Evolutionary conservation across 2,888 invertebrate genomes (phyloP), one percentile per base, ranked within the genome.

Genomic region (Lochmaea capreae): DNA sequence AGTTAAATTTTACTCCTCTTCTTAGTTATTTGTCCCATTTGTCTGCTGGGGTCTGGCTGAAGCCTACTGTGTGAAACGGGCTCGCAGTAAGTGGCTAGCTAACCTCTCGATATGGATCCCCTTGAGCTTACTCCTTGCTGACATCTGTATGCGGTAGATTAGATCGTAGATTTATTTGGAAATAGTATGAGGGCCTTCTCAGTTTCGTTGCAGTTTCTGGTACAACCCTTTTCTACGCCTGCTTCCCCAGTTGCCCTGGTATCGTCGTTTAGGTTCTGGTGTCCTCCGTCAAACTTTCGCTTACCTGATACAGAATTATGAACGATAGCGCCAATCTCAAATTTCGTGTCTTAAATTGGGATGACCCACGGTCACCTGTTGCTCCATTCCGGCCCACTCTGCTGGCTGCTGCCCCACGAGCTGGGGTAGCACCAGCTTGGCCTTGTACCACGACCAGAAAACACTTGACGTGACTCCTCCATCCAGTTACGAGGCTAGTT

Each of bases 371-470:
- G 90, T 90, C 91, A 92, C 90, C 93, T 90, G 90, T 91, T 90
- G 92, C 90, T 91, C 92, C 91, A 91, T 91, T 90, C 91, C 90
- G 92, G 89, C 88, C 90, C 91, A 90, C 92, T 91, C 91, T 92
- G 93, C 90, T 91, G 92, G 89, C 90, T 90, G 88, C 88, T 88
- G 91, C 90, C 90, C 91, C 89, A 91, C 93, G 90, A 91, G 92
- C 93, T 92, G 93, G 93, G 89, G 92, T 92, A 90, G 93, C 93
- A 92, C 92, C 93, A 90, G 90, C 91, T 90, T 92, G 91, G 91
- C 93, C 92, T 93, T 93, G 92, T 90, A 92, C 92, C 91, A 90
- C 92, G 92, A 91, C 92, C 74, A 81, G 81, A 86, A 87, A 86
- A 87, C 85, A 84, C 83, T 85, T 83, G 83, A 85, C 84, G 80